Conservation (phyloP, 2,888 invertebrate genomes). For the Allygus modestus region DNA sequence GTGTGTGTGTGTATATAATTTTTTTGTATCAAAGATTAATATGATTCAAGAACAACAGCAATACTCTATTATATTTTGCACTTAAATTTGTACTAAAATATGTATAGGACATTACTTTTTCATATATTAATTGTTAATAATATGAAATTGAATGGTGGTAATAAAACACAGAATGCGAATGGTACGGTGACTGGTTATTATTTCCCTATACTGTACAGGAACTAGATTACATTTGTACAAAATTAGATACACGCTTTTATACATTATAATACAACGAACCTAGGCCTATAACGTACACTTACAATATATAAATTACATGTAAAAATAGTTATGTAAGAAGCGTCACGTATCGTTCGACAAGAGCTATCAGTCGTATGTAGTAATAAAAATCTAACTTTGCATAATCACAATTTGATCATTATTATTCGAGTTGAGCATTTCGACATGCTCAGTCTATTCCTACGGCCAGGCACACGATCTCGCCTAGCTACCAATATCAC, state of each 20-base stretch:
- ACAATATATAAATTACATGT: constrained; percentile 54
- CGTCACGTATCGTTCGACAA: constrained; percentile 52
- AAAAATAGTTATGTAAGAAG: constrained; percentile 58
- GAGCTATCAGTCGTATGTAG: constrained; percentile 56
- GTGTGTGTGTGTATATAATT: too few relatives aligned
- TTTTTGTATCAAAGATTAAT: background rate
- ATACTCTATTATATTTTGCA: background rate
- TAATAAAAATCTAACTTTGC: constrained; percentile 42
- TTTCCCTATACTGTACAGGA: constrained; percentile 52
- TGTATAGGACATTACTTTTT: too few relatives aligned
- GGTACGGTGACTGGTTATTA: constrained; percentile 58
- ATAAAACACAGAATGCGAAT: constrained; percentile 7
- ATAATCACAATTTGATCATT: constrained; percentile 43
- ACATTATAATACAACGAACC: constrained; percentile 52
- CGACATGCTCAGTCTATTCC: background rate
- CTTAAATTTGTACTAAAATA: background rate
- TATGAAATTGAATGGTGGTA: background rate
- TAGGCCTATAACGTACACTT: constrained; percentile 52
- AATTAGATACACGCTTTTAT: constrained; percentile 52
- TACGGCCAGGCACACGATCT: background rate
- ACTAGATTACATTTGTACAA: constrained; percentile 58
- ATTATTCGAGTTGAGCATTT: constrained; percentile 18
- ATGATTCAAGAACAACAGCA: background rate
- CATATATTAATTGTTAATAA: too few relatives aligned
- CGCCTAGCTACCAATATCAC: constrained; percentile 10